A percentile compares a stretch with the other conserved stretches of the same genome.
Conservation (phyloP, 2,888 invertebrate species). For the Tachina lurida region DNA sequence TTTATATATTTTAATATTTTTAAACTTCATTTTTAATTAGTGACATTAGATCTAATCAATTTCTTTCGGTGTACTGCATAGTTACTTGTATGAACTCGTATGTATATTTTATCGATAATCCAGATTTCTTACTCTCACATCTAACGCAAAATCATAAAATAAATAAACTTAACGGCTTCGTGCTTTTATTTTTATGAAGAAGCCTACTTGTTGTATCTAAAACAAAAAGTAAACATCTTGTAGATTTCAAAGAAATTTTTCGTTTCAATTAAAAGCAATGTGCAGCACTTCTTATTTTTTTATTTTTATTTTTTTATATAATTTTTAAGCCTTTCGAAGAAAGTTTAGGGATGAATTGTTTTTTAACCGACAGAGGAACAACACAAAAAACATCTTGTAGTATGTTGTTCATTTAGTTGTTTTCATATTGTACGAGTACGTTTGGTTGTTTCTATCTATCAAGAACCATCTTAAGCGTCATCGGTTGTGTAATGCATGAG, state of each 20-base stretch:
- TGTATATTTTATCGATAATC: slow-evolving; percentile 35
- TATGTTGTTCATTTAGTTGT: slow-evolving; percentile 15
- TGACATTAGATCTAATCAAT: background rate
- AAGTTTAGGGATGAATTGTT: slow-evolving; percentile 68
- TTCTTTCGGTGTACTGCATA: slow-evolving; percentile 34
- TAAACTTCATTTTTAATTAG: background rate
- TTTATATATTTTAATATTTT: background rate
- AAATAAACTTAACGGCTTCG: slow-evolving; percentile 8
- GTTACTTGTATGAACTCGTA: background rate
- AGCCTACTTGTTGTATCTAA: slow-evolving; percentile 47
- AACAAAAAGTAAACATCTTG: slow-evolving; percentile 60
- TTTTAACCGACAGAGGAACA: slow-evolving; percentile 43
- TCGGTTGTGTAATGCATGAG: slow-evolving; percentile 76
- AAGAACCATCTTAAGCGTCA: slow-evolving; percentile 69
- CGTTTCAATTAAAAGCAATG: slow-evolving; percentile 66
- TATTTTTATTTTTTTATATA: background rate
- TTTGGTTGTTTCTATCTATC: slow-evolving; percentile 42
- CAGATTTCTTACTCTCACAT: slow-evolving; percentile 5
- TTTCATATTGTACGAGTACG: slow-evolving; percentile 8
- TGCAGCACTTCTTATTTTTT: slow-evolving; percentile 38
- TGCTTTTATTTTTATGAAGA: slow-evolving; percentile 55
- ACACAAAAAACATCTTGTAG: slow-evolving; percentile 3
- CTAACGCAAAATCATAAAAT: slow-evolving; percentile 31
- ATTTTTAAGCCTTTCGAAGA: slow-evolving; percentile 67
- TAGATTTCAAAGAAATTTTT: slow-evolving; percentile 66